A percentile compares a stretch with the other conserved stretches of the same genome.
Evolutionary conservation across 2,113 vertebrate species (phyloP).

Genomic region (Labeo rohita): DNA sequence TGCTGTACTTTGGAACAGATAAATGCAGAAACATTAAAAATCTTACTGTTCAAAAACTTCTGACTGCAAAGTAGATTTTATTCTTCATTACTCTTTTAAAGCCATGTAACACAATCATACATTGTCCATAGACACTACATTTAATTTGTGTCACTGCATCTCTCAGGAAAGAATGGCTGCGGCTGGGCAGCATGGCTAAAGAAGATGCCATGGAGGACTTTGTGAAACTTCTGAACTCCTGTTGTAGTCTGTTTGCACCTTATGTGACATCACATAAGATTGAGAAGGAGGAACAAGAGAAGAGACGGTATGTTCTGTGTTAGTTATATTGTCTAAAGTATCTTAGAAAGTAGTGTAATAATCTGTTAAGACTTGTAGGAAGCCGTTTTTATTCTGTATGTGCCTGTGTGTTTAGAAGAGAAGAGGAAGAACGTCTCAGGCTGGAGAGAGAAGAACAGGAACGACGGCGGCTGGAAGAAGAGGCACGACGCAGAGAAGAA

Average conservation of each 20-base stretch:
- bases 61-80: no score
- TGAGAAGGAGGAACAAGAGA: slow-evolving; percentile 94
- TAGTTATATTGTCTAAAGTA: not conserved
- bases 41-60: no score
- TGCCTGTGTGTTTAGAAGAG: slow-evolving; percentile 76
- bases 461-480: slow-evolving; percentile 87
- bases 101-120: not conserved
- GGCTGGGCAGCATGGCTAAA: slow-evolving; percentile 90
- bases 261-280: slow-evolving; percentile 96
- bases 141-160: not conserved
- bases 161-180: slow-evolving; percentile 93
- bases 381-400: not conserved
- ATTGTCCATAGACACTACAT: not conserved
- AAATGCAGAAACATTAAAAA: no score
- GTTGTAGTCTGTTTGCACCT: slow-evolving; percentile 91
- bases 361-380: not conserved
- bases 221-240: slow-evolving; percentile 90
- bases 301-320: slow-evolving; percentile 82
- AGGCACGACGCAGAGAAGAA: slow-evolving; percentile 82
- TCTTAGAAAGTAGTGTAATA: not conserved
- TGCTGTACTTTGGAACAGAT: no score
- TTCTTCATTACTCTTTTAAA: no score
- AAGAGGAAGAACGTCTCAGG: slow-evolving; percentile 88
- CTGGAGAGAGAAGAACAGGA: slow-evolving; percentile 89
- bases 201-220: slow-evolving; percentile 96